Base-by-base conservation (phyloP, 1,140 invertebrate species). In the Zaprionus kolodkinae region DNA sequence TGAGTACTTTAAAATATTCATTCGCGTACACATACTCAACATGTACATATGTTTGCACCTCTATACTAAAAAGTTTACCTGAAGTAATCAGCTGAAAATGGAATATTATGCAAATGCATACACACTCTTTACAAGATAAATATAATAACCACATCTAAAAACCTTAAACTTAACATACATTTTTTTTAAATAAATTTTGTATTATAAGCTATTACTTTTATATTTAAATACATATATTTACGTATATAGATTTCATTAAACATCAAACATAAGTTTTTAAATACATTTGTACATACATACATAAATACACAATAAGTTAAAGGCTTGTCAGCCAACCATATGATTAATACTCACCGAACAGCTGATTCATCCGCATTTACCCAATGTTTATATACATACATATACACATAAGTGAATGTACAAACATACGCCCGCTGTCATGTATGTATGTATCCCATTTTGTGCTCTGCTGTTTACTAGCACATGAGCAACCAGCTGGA, bases 311-410 rank as follows among this genome's bases (percentile, higher is more conserved):
- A 50, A 57, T 48, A 30, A n/a, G 61, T 36, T 33, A 27, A 74
- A 68, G 72, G 59, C 72, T 69, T 69, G 66, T 69, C 71, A 74
- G 66, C 60, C 27, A 74, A 69, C 76, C 82, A 86, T 88, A 86
- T 86, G 83, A 86, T 86, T 86, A 86, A 86, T 81, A 87, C 76
- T 80, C 64, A 88, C 30, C 63, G 77, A 87, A 88, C 84, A 88
- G 84, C 83, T 87, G 84, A 88, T 87, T 87, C 83, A 87, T 88
- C 79, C 69, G 67, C 57, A 59, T 66, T 62, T 62, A 38, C 35
- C 54, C 17, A 48, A 38, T 56, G 30, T 45, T 65, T 64, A 35
- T 64, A 75, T 64, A 35, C 59, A 75, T 52, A n/a, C n/a, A n/a
- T n/a, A 70, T 62, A 74, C 45, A 52, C 60, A 40, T 21, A 55